Conservation (phyloP, 2,888 invertebrate genomes). For the Hyppa rectilinea region DNA sequence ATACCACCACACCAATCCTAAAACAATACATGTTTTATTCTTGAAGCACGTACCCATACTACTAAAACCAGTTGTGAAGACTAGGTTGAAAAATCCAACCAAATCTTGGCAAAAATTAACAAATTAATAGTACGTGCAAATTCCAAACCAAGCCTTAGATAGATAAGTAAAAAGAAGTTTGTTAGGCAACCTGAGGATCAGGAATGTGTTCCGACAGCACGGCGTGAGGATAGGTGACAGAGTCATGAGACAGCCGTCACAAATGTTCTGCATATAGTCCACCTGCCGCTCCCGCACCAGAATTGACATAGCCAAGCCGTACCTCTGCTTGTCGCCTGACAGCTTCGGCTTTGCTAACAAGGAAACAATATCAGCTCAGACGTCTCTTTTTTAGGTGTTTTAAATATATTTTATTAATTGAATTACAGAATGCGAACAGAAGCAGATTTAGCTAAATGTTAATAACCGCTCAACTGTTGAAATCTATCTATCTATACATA, state of each 20-base stretch:
- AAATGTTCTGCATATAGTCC: conserved; percentile 85
- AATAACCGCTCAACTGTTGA: too few relatives aligned
- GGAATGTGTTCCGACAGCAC: conserved; percentile 88
- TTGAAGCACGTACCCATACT: too few relatives aligned
- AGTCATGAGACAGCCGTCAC: conserved; percentile 85
- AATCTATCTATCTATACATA: too few relatives aligned
- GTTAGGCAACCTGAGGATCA: conserved; percentile 78
- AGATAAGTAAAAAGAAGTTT: not conserved
- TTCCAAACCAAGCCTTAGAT: not conserved
- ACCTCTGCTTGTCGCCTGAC: conserved; percentile 73
- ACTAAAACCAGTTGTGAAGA: not conserved
- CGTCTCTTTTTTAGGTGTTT: not conserved
- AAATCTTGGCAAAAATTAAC: not conserved
- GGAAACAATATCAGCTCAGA: not conserved
- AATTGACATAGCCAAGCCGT: conserved; percentile 86
- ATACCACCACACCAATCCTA: too few relatives aligned
- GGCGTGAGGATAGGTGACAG: conserved; percentile 87
- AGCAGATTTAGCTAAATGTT: not conserved
- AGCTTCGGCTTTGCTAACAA: conserved; percentile 69
- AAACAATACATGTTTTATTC: too few relatives aligned
- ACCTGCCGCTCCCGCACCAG: conserved; percentile 85
- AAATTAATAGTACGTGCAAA: not conserved
- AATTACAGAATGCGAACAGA: not conserved
- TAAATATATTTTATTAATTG: not conserved
- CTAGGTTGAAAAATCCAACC: not conserved